Conservation (phyloP, 2,888 invertebrate species). For the Athripsodes cinereus region DNA sequence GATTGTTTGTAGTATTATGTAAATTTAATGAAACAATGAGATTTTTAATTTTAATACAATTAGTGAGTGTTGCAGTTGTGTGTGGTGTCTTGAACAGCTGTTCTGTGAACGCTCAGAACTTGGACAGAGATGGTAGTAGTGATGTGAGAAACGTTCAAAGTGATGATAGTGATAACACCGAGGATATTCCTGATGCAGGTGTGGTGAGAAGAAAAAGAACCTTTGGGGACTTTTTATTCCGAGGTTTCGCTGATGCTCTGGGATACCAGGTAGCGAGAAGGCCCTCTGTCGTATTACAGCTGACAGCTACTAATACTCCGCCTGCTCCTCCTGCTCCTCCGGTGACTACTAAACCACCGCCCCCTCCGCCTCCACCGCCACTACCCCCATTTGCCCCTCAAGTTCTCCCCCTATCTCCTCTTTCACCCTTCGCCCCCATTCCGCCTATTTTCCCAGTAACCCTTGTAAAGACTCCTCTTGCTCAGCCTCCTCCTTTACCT, state of each 20-base stretch:
- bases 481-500: constrained; percentile 31
- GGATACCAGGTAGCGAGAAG: constrained; percentile 44
- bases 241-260: constrained; percentile 47
- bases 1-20: neutral
- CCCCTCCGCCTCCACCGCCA: constrained; percentile 31
- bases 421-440: constrained; percentile 29
- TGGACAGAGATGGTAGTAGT: neutral
- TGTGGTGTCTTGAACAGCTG: neutral
- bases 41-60: neutral
- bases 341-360: constrained; percentile 35
- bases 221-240: constrained; percentile 47
- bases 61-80: neutral
- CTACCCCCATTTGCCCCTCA: constrained; percentile 27
- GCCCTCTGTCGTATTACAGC: constrained; percentile 29
- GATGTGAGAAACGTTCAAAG: neutral
- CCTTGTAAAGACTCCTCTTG: constrained; percentile 29
- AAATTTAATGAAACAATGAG: neutral
- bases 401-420: constrained; percentile 26
- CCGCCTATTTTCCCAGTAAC: constrained; percentile 28
- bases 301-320: constrained; percentile 35
- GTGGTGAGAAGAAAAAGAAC: constrained; percentile 45
- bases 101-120: constrained; percentile 5
- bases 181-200: constrained; percentile 3
- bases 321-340: constrained; percentile 43
- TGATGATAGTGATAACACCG: neutral